Evolutionary conservation across 2,888 invertebrate genomes (phyloP), one percentile per base, ranked within the genome.

Genomic region (Heliothis peltigera): DNA sequence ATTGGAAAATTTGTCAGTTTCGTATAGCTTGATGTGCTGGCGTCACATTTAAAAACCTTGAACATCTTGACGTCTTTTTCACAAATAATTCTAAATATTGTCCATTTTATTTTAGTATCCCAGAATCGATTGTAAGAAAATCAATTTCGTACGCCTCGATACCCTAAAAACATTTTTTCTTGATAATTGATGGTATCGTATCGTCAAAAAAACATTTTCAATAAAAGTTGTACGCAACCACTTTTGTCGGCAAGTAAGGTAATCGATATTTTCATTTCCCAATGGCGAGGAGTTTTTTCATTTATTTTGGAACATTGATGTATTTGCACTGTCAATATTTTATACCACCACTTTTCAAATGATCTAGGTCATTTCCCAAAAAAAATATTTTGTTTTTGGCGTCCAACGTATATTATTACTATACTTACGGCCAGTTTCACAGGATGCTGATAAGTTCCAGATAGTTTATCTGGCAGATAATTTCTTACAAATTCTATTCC

Each of bases 121-220:
- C 19, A 4, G 12, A 21, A 15, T 46, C 21, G 59, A 66, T 28
- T 17, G 15, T 51, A 59, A 73, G 19, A 43, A 18, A 58, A 70
- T 54, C 42, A 71, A 22, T 49, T 54, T 48, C 35, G 28, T 7
- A 2, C 7, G 47, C 15, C n/a, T n/a, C 10, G 7, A 6, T 39
- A 10, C 12, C 15, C 43, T 19, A 68, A 44, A 44, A 51, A 25
- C 57, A 47, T 28, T 4, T 17, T 19, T 47, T 47, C n/a, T 28
- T 17, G 12, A 44, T 62, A 69, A 72, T 72, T 64, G 48, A 75
- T 70, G 56, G 52, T 56, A 64, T 54, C 47, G 52, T 56, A 64
- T 54, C 47, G 53, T 75, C 76, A 54, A 64, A 72, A 28, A 73
- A 52, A 70, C 53, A 70, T 57, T 70, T 70, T 60, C 76, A 53